Percentiles rank a stretch among this genome's conserved stretches.
These are phyloP conservation scores for Rhyacophila evoluta DNA, from an alignment of 2,888 invertebrate genomes.

Conservation along the genomic window DNA sequence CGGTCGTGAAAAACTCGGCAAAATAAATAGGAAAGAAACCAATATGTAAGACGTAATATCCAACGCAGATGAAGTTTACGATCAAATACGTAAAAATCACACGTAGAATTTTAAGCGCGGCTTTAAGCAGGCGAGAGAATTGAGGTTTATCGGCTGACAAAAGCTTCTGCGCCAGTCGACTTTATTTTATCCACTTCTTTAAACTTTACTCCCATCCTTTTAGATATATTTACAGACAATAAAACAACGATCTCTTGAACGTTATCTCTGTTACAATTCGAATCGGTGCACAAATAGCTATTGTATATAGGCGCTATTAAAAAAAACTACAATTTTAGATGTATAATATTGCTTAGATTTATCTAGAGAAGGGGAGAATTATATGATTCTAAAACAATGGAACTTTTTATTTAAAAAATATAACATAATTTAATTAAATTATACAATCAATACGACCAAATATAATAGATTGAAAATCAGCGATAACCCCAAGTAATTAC, in stretches of 20 bases:
- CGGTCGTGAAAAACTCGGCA: background rate
- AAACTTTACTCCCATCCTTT: background rate
- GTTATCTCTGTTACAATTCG: too few relatives aligned
- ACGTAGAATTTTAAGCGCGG: slow-evolving; percentile 8
- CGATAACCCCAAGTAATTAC: too few relatives aligned
- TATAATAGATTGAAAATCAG: too few relatives aligned
- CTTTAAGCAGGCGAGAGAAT: slow-evolving; percentile 6
- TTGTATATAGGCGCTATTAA: too few relatives aligned
- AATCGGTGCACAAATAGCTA: too few relatives aligned
- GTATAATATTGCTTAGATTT: too few relatives aligned
- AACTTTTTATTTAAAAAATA: too few relatives aligned
- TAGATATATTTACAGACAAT: background rate
- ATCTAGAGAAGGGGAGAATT: too few relatives aligned
- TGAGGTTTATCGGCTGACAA: slow-evolving; percentile 24
- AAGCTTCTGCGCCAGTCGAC: background rate
- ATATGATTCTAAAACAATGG: too few relatives aligned
- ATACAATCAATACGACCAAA: too few relatives aligned
- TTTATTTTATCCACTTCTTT: background rate
- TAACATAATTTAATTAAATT: too few relatives aligned
- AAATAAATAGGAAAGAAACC: slow-evolving; percentile 13
- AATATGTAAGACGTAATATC: slow-evolving; percentile 19
- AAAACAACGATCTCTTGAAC: background rate
- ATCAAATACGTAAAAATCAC: slow-evolving; percentile 22
- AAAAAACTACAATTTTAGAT: too few relatives aligned
- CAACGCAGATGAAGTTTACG: slow-evolving; percentile 17